Base-by-base conservation (phyloP, 2,113 vertebrate species). In the Triplophysa tibetana region DNA sequence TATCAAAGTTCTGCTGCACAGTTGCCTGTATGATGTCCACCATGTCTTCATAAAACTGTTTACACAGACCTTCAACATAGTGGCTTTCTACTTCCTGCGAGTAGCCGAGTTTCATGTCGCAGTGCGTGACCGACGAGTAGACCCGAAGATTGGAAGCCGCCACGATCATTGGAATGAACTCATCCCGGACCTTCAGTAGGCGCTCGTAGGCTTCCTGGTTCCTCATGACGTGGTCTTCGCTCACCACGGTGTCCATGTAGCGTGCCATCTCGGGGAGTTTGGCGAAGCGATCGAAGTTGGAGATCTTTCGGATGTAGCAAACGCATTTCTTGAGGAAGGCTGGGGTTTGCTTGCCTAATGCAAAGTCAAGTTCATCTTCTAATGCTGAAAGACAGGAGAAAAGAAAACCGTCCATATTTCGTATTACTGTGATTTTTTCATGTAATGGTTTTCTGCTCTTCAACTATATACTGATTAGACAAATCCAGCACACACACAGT, bases 21-120 rank as follows among this genome's bases (percentile, higher is more conserved):
- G 97, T 99, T 75, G 97, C 96, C 84, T 99, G 97, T 82, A 99
- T 98, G 81, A 99, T 98, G 78, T 99, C 98, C 81, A 99, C 95
- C 97, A 99, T 98, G 87, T 99, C 98, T 88, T 99, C 98, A 66
- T 99, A 99, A 92, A 99, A 98, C 84, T 99, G 98, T 87, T 99
- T 99, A 12, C 98, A 96, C 41, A 99, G 94, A 5, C 98, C 98
- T 85, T 99, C 98, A 1, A 99, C 98, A 64, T 99, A 99, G 80
- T 99, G 95, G 75, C 94, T 98, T 88, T 99, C 98, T 80, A 99
- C 96, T 78, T 98, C 96, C 61, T 95, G 95, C 61, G 98, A 98
- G 86, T 99, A 99, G 70, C 98, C 98, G 21, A 96, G 80, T 85
- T 99, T 99, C 96, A 99, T 99, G 91, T 99, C 97, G 81, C 98